A percentile compares a stretch with the other conserved stretches of the same genome.
These are phyloP conservation scores for Agapornis canus DNA, from an alignment of 2,797 vertebrate species.

Conservation along the genomic window DNA sequence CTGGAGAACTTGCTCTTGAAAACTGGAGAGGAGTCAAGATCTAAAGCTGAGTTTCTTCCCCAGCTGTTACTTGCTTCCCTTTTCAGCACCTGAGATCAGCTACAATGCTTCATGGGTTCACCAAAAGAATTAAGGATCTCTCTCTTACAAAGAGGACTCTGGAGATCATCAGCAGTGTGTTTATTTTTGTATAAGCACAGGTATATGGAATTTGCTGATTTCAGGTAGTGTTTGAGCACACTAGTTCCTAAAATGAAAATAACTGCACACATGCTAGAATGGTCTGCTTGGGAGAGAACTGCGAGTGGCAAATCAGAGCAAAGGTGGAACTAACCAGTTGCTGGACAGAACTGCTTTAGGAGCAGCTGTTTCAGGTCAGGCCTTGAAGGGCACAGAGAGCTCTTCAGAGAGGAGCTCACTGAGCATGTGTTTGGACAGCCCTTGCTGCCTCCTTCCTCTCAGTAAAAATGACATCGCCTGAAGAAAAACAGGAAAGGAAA, in stretches of 20 bases:
- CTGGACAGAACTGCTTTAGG: neutral
- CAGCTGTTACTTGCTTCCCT: neutral
- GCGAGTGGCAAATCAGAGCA: neutral
- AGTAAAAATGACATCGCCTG: neutral
- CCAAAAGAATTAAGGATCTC: neutral
- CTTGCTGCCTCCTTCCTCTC: neutral
- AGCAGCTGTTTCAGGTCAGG: neutral
- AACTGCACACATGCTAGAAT: neutral
- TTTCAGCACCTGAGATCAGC: neutral
- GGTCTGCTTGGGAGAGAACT: neutral
- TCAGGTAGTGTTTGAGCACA: neutral
- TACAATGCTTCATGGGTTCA: neutral
- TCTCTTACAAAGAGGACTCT: neutral
- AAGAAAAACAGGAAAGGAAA: neutral
- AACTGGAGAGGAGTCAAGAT: neutral
- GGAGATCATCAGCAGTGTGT: neutral
- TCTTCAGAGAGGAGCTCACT: neutral
- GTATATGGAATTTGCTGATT: neutral
- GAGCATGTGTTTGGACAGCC: neutral
- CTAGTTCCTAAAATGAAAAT: neutral
- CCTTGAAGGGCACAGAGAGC: neutral
- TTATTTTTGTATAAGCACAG: neutral
- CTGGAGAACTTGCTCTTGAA: neutral
- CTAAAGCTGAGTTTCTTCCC: neutral
- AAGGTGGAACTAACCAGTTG: neutral